Evolutionary conservation across 2,888 invertebrate genomes (phyloP), one percentile per base, ranked within the genome.

Genomic region (Metallyticus violacea): DNA sequence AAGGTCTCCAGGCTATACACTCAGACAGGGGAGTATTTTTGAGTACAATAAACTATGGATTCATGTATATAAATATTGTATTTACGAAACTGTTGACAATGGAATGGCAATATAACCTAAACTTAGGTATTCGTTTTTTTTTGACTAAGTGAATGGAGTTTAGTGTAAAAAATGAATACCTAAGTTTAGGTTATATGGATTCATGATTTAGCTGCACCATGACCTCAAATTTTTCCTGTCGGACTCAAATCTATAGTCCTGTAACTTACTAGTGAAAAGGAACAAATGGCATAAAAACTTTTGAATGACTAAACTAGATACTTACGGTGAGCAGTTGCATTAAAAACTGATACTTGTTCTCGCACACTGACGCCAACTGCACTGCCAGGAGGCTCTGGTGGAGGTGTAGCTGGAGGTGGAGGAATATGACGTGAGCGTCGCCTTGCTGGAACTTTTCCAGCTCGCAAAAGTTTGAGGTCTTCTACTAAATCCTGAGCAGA

Each of bases 401-500:
- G 94, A 86, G 94, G 93, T 62, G 94, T 93, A 9, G 94, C 93
- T 6, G 95, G 94, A 2, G 95, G 95, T 79, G 95, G 94, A 87
- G 89, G 90, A 88, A 89, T 89, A 27, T 89, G 88, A 40, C 90
- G 88, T 22, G 89, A 87, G 26, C 89, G 87, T 26, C 90, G 89
- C 78, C 89, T 90, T 15, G 91, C 90, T 78, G 91, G 91, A 87
- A 94, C 92, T 90, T 95, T 95, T 15, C 96, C 95, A 89, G 93
- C 93, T 88, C 95, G 92, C 88, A 95, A 91, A 90, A 95, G 93
- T 91, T 96, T 96, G 88, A 97, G 93, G 91, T 97, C 97, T 91
- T 97, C 97, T 26, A 97, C 97, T 88, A 97, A 93, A 89, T 96
- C 96, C 90, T 96, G 95, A 7, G 97, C 97, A 81, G 96, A 96